A percentile compares a stretch with the other conserved stretches of the same genome.
These are phyloP conservation scores for Caretta caretta DNA, from an alignment of 2,113 vertebrate genomes.

Conservation along the genomic window DNA sequence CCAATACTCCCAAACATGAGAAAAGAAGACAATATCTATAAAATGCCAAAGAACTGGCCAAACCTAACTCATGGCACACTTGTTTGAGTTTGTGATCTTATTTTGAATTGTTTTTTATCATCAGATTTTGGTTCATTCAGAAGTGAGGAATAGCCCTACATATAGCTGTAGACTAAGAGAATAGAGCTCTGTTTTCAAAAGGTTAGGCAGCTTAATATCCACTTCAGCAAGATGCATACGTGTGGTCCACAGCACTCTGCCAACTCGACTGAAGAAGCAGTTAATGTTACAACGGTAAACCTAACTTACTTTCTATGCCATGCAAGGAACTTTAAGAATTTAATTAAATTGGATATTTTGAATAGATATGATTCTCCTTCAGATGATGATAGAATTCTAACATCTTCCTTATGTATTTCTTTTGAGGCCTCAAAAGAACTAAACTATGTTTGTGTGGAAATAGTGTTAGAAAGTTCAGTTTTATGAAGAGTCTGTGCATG, in stretches of 20 bases:
- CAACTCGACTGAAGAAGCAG: slow-evolving; percentile 61
- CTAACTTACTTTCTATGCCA: background rate
- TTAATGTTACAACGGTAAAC: slow-evolving; percentile 81
- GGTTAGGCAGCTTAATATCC: slow-evolving; percentile 92
- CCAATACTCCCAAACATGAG: background rate
- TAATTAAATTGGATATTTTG: background rate
- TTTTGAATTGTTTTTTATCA: background rate
- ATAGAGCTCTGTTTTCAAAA: slow-evolving; percentile 92
- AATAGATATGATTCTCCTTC: background rate
- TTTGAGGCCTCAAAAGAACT: background rate
- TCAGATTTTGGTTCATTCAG: slow-evolving; percentile 17
- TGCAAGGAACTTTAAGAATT: too few relatives aligned
- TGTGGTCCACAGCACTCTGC: slow-evolving; percentile 43
- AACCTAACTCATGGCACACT: background rate
- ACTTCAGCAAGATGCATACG: slow-evolving; percentile 94
- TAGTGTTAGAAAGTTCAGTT: background rate
- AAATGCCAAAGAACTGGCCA: background rate
- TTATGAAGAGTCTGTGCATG: background rate
- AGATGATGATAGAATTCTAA: background rate
- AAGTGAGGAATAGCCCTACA: slow-evolving; percentile 86
- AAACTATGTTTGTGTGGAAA: background rate
- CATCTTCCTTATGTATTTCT: background rate
- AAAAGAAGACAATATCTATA: background rate
- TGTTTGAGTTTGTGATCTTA: background rate
- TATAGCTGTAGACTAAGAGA: slow-evolving; percentile 85